Evolutionary conservation across 2,113 vertebrate species (phyloP), one percentile per base, ranked within the genome.

Genomic region (Oreotrochilus melanogaster): DNA sequence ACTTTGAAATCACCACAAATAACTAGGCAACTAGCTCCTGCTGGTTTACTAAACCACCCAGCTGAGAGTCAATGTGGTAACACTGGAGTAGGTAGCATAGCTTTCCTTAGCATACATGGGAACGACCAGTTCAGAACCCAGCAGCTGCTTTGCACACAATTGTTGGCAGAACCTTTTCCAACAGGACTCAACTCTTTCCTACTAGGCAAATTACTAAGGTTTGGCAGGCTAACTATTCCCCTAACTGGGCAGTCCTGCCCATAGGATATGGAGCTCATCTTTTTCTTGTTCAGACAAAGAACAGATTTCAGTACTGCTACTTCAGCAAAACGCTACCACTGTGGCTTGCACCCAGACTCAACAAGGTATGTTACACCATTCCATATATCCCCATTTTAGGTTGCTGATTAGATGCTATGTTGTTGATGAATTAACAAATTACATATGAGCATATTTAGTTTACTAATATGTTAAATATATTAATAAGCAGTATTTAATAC

Each of bases 81-180:
- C 45, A 33, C 3, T 39, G 39, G 45, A 45, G 45, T 45, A 45
- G 45, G 45, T 18, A 45, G 45, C 18, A 45, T 17, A 18, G 17
- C 47, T 19, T 48, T 48, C 47, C 47, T 48, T 21, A 48, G 21
- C 47, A 21, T 18, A 51, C 19, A 37, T 6, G 27, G 10, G 31
- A 88, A 51, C 28, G 9, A 50, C 4, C 39, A 82, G 30, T 62
- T 69, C 7, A 69, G 50, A 28, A 43, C 61, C 22, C 2, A 88
- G 74, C 42, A 90, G 71, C 51, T 88, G 56, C 75, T 90, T 43
- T 39, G 33, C 54, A 79, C 50, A 48, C 8, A 65, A 31, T 7
- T 76, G 89, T 70, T 90, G 50, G 71, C 60, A 80, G 76, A 50
- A 86, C 31, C 53, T 92, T 91, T 93, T 78, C 85, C 73, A 27